Evolutionary conservation across 2,113 vertebrate genomes (phyloP), one percentile per base, ranked within the genome.

Genomic region (Glaucidium brasilianum): DNA sequence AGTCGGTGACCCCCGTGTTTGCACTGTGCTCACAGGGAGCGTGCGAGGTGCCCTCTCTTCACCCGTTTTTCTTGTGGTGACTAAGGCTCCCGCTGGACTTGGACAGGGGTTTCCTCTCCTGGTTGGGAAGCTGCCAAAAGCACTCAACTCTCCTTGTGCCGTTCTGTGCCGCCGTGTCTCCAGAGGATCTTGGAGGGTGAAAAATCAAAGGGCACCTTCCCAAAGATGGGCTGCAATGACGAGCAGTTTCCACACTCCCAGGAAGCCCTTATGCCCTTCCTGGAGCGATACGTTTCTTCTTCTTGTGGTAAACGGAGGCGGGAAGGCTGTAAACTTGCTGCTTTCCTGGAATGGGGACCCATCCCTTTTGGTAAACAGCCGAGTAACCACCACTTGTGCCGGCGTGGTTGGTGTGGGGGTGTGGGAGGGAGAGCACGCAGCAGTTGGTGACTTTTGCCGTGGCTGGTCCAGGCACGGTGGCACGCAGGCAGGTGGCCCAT

Each of bases 301-400:
- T 23, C 34, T 9, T n/a, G 75, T 1, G 0, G 15, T 35, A 73
- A 63, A 22, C 10, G 43, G 69, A 41, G 32, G 16, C 6, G 5
- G 66, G 21, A 52, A 34, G 4, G 47, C 34, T 72, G 72, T 60
- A 82, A 94, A 88, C 2, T 30, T 23, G 20, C 19, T 12, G 56
- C 19, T 79, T 92, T 85, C 78, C 78, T 17, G 90, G 71, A 80
- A 73, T 12, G 2, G 6, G 10, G 39, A 21, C 93, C 63, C 75
- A 52, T 12, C 88, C 95, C 75, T 79, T 45, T 86, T 4, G 1
- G 71, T 30, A 92, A 97, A 96, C 81, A 94, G 66, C 2, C 1
- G 2, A 64, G 14, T 2, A 90, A 76, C 19, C 0, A 2, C 77
- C 0, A 14, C 47, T 5, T 6, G 55, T 3, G 11, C 76, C 2